Evolutionary conservation across 1,140 invertebrate species (phyloP).

Genomic region (Lineus longissimus): DNA sequence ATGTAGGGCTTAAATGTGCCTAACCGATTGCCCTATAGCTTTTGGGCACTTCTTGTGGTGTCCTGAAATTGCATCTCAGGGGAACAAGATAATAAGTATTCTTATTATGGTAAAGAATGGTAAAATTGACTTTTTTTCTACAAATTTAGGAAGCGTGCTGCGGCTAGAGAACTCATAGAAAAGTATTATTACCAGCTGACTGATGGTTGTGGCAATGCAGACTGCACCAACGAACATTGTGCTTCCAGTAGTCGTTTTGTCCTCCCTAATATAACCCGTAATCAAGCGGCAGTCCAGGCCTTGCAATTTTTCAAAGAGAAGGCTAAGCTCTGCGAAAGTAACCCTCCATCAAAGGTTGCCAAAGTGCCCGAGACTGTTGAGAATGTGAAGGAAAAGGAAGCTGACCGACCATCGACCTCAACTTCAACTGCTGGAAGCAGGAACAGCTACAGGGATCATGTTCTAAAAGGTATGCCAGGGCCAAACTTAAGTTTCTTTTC

Average conservation of each 20-base stretch:
- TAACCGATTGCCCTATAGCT: no score
- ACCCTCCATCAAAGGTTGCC: constrained; percentile 67
- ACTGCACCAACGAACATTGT: constrained; percentile 81
- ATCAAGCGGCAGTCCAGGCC: constrained; percentile 82
- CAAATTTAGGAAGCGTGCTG: constrained; percentile 69
- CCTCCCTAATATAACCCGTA: constrained; percentile 47
- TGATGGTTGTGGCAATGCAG: constrained; percentile 81
- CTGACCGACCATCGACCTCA: background rate
- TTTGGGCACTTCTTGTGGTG: no score
- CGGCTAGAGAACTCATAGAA: constrained; percentile 82
- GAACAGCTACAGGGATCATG: background rate
- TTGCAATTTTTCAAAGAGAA: constrained; percentile 80
- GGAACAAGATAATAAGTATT: no score
- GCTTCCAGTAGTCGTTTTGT: constrained; percentile 66
- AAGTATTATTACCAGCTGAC: constrained; percentile 88
- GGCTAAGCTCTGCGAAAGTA: constrained; percentile 73
- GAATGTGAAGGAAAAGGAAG: background rate
- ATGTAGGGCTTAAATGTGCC: no score
- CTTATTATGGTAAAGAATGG: no score
- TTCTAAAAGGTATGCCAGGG: background rate
- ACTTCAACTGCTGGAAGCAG: background rate
- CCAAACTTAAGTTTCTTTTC: background rate
- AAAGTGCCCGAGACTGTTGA: constrained; percentile 8
- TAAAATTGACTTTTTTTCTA: no score
- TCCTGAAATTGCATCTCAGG: no score